These are phyloP conservation scores for Salvator merianae DNA, from an alignment of 2,113 vertebrate genomes.

Conservation along the genomic window DNA sequence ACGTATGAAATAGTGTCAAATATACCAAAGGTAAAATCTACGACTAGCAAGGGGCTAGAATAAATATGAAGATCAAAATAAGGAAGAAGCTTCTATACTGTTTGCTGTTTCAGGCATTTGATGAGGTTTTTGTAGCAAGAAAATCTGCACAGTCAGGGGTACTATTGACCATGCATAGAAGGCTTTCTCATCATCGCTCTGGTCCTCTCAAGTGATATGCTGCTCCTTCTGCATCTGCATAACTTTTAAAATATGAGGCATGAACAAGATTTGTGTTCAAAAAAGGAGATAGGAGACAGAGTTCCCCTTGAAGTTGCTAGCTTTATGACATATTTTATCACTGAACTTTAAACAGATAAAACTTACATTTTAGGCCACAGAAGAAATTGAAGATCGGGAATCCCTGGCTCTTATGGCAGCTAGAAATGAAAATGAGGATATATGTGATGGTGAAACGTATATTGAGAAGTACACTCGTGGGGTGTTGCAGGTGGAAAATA, in stretches of 20 bases:
- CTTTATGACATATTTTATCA: not conserved
- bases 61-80: not conserved
- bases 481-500: constrained; percentile 94
- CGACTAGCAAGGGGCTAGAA: rapidly evolving
- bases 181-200: too few relatives aligned
- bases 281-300: too few relatives aligned
- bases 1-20: constrained; percentile 98
- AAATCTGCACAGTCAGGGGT: not conserved
- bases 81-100: not conserved
- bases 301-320: too few relatives aligned
- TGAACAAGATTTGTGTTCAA: too few relatives aligned
- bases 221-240: too few relatives aligned
- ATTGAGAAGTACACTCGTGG: constrained; percentile 95
- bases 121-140: not conserved
- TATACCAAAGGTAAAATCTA: constrained; percentile 92
- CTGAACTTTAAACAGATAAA: constrained; percentile 4
- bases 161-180: too few relatives aligned
- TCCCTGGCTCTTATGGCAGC: constrained; percentile 95
- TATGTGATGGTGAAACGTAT: constrained; percentile 89
- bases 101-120: not conserved
- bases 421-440: constrained; percentile 85
- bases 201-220: too few relatives aligned
- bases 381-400: constrained; percentile 95
- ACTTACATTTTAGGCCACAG: constrained; percentile 83
- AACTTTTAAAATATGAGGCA: too few relatives aligned